phyloP scores from a whole-genome alignment of 1,140 invertebrate species.

The Stenopsyche tienmushanensis region DNA sequence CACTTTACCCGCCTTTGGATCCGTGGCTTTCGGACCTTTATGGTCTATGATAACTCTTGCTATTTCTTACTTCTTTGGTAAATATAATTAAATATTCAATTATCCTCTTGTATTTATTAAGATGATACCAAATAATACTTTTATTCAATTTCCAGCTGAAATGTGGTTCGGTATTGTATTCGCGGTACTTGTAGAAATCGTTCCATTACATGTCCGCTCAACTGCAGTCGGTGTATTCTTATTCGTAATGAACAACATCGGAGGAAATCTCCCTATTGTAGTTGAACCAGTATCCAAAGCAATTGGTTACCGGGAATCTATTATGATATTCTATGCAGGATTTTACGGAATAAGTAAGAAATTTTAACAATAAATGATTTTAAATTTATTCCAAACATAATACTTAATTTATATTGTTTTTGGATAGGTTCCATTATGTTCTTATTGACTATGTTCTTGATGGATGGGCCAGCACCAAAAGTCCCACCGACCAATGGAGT shows the following conservation, averaged over 20 bases:
- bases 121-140: no score
- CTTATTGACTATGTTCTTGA: slow-evolving; percentile 69
- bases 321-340: slow-evolving; percentile 85
- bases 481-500: slow-evolving; percentile 12
- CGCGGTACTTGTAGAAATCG: slow-evolving; percentile 84
- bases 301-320: slow-evolving; percentile 77
- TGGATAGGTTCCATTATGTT: slow-evolving; percentile 71
- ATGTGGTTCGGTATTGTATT: slow-evolving; percentile 94
- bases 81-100: slow-evolving; percentile 44
- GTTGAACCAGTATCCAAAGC: slow-evolving; percentile 80
- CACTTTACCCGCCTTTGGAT: slow-evolving; percentile 86
- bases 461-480: slow-evolving; percentile 59
- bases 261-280: slow-evolving; percentile 86
- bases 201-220: slow-evolving; percentile 75
- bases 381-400: not conserved
- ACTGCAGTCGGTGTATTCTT: slow-evolving; percentile 83
- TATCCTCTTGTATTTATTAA: not conserved
- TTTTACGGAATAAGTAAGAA: slow-evolving; percentile 80
- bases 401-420: slow-evolving; percentile 31
- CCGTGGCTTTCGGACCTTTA: slow-evolving; percentile 78
- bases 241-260: slow-evolving; percentile 90
- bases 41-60: slow-evolving; percentile 84
- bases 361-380: slow-evolving; percentile 12
- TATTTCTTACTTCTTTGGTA: slow-evolving; percentile 83
- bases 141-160: slow-evolving; percentile 72